Evolutionary conservation across 2,888 invertebrate genomes (phyloP).

Genomic region (Cyrtodaria siliqua): DNA sequence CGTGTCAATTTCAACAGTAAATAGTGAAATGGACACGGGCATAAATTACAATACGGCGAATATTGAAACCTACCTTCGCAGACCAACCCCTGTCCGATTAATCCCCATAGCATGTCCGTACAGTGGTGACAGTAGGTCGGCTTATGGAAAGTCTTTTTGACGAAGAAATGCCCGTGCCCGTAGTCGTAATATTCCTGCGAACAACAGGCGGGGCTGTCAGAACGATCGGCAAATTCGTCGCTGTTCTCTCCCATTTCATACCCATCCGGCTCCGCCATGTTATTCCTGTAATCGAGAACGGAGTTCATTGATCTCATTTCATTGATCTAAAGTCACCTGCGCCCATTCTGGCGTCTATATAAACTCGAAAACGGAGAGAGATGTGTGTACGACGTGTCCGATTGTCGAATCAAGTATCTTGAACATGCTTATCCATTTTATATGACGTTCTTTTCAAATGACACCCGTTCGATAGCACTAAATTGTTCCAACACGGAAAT

Average conservation of each 20-base stretch:
- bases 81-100: constrained; percentile 99
- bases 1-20: background rate
- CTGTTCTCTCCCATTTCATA: constrained; percentile 26
- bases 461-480: constrained; percentile 22
- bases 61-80: constrained; percentile 99
- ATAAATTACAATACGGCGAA: constrained; percentile 1
- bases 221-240: constrained; percentile 53
- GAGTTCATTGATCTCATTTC: constrained; percentile 62
- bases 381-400: constrained; percentile 31
- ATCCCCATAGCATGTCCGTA: constrained; percentile 99
- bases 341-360: constrained; percentile 50
- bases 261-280: constrained; percentile 71
- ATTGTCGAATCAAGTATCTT: constrained; percentile 27
- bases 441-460: constrained; percentile 31
- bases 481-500: constrained; percentile 70
- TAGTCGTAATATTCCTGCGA: constrained; percentile 70
- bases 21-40: background rate
- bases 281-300: constrained; percentile 34
- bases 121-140: constrained; percentile 99
- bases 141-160: constrained; percentile 99
- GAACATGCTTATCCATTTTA: constrained; percentile 56
- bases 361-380: constrained; percentile 34
- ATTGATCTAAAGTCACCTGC: constrained; percentile 57
- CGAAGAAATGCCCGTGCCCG: constrained; percentile 96
- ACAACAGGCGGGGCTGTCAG: constrained; percentile 70